Conservation (phyloP, 2,888 invertebrate genomes). For the Lochmaea capreae region DNA sequence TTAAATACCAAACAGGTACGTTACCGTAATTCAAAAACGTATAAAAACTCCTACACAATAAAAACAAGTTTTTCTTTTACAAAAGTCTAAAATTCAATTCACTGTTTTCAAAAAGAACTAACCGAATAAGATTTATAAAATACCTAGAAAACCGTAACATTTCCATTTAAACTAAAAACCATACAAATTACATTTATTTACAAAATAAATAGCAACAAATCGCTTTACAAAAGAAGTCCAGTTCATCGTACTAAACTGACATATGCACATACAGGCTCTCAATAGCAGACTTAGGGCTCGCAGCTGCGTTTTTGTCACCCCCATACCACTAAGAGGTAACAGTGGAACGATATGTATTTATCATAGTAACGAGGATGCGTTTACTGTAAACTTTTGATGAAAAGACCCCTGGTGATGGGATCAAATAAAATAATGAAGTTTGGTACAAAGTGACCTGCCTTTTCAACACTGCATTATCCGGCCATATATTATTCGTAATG, state of each 20-base stretch:
- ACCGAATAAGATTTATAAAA: constrained; percentile 38
- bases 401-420: constrained; percentile 60
- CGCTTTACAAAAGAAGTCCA: constrained; percentile 57
- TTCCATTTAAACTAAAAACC: constrained; percentile 52
- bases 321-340: constrained; percentile 57
- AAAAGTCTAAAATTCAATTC: neutral
- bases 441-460: constrained; percentile 67
- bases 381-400: constrained; percentile 54
- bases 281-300: constrained; percentile 62
- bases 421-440: constrained; percentile 66
- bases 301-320: constrained; percentile 62
- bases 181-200: constrained; percentile 57
- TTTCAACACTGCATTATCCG: constrained; percentile 67
- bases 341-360: constrained; percentile 15
- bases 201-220: constrained; percentile 63
- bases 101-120: constrained; percentile 19
- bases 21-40: neutral
- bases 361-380: neutral
- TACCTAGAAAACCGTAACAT: constrained; percentile 52
- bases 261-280: constrained; percentile 64
- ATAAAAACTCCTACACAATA: constrained; percentile 17
- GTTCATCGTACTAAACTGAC: constrained; percentile 60
- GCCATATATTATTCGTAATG: constrained; percentile 65
- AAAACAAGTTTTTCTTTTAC: neutral
- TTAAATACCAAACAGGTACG: neutral